These are phyloP conservation scores for Corythucha ciliata DNA, from an alignment of 2,888 invertebrate genomes.

Conservation along the genomic window DNA sequence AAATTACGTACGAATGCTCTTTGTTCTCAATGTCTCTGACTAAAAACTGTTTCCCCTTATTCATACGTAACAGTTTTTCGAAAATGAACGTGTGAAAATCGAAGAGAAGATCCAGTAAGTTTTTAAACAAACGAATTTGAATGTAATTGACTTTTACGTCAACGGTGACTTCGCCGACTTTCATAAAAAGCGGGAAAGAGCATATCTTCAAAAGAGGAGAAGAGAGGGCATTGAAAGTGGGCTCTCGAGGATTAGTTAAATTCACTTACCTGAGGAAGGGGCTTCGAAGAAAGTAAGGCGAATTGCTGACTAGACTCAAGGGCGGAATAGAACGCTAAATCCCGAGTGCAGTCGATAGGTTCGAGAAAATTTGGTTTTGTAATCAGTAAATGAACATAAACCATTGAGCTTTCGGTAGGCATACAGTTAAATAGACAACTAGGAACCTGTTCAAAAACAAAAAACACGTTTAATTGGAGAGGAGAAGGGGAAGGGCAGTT, in stretches of 20 bases:
- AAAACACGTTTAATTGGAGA: no score
- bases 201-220: slow-evolving; percentile 41
- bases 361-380: slow-evolving; percentile 47
- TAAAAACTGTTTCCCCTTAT: slow-evolving; percentile 55
- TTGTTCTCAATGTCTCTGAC: slow-evolving; percentile 42
- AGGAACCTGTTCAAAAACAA: no score
- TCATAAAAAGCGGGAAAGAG: slow-evolving; percentile 63
- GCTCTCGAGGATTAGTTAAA: not conserved
- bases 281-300: slow-evolving; percentile 54
- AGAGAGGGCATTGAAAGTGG: not conserved
- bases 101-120: slow-evolving; percentile 47
- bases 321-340: slow-evolving; percentile 47
- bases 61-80: slow-evolving; percentile 52
- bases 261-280: slow-evolving; percentile 47
- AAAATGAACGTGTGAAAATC: slow-evolving; percentile 69
- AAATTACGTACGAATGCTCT: slow-evolving; percentile 45
- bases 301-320: slow-evolving; percentile 48
- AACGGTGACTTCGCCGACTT: slow-evolving; percentile 50
- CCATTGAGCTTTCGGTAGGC: slow-evolving; percentile 39
- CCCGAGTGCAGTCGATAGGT: slow-evolving; percentile 43
- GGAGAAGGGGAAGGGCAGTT: no score
- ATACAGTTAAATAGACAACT: slow-evolving; percentile 42
- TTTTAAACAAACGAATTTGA: slow-evolving; percentile 42
- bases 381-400: slow-evolving; percentile 54
- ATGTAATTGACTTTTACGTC: slow-evolving; percentile 33